Evolutionary conservation across 2,797 vertebrate genomes (phyloP), one percentile per base, ranked within the genome.

Genomic region (Mormyrops attenuatus): DNA sequence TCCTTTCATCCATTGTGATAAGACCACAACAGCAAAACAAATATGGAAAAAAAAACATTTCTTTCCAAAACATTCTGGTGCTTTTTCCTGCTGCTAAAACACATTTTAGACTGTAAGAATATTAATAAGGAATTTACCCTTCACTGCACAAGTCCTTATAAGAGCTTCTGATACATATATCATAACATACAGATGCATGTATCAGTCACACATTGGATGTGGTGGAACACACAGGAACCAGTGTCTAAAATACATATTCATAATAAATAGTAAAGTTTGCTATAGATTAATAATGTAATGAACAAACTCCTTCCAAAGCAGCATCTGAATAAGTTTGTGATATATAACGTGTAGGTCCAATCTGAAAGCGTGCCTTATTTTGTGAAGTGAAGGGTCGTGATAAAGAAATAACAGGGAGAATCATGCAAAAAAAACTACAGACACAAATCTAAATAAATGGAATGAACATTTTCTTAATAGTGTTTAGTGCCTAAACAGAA

Each of bases 11-110:
- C 94, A 95, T 94, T 95, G 94, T 96, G 94, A 96, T 95, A 94
- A 95, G 95, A 96, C 94, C 95, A 96, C 95, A 95, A 95, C 95
- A 96, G 95, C 96, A 96, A 97, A 96, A 97, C 96, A 94, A 96
- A 96, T 95, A 92, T 94, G 94, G 96, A 94, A 85, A 85, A 94
- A 84, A 94, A 94, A 92, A 93, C 85, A 90, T 93, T 92, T 96
- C 96, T 96, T 96, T 96, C 95, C 94, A 95, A 95, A 96, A 95
- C 95, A 94, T 95, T 96, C 96, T 95, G 95, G 97, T 96, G 95
- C 95, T 96, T 96, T 95, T 94, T 95, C 77, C 96, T 96, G 94
- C 69, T 94, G 95, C 96, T 96, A 96, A 96, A 95, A 96, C 95
- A 89, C 60, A 96, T 96, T 95, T 96, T 96, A 96, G 93, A 96